Evolutionary conservation across 2,888 invertebrate species (phyloP).

Genomic region (Agrotis exclamationis): DNA sequence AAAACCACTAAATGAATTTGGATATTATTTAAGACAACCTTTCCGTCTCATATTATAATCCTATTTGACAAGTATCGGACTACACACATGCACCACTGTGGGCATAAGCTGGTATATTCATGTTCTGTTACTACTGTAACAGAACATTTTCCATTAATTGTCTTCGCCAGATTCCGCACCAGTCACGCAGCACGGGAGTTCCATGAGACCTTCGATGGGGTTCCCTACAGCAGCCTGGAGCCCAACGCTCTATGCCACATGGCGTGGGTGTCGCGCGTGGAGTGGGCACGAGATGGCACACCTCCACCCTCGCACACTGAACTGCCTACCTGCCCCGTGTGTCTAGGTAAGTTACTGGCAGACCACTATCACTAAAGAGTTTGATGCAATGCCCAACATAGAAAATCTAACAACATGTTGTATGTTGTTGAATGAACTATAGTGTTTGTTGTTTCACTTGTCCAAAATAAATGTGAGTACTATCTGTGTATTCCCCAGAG

Average conservation of each 20-base stretch:
- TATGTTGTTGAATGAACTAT: too few relatives aligned
- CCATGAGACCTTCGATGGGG: slow-evolving; percentile 97
- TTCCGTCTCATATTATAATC: too few relatives aligned
- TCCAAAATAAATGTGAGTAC: too few relatives aligned
- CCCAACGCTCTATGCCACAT: slow-evolving; percentile 97
- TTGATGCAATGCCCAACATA: too few relatives aligned
- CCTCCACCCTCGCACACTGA: slow-evolving; percentile 96
- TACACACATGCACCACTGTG: too few relatives aligned
- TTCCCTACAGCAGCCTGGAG: slow-evolving; percentile 98
- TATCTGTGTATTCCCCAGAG: slow-evolving; percentile 90
- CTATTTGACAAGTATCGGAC: too few relatives aligned
- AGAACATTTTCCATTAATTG: not conserved
- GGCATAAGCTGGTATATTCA: too few relatives aligned
- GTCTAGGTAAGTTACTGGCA: slow-evolving; percentile 90
- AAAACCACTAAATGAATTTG: too few relatives aligned
- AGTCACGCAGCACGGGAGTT: slow-evolving; percentile 97
- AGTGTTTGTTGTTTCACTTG: too few relatives aligned
- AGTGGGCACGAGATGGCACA: slow-evolving; percentile 95
- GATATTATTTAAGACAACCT: too few relatives aligned
- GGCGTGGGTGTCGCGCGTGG: slow-evolving; percentile 98
- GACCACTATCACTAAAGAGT: not conserved
- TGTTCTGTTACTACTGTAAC: not conserved
- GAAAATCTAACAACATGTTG: too few relatives aligned
- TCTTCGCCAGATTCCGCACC: slow-evolving; percentile 91
- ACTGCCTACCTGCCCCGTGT: slow-evolving; percentile 99